Evolutionary conservation across 2,888 invertebrate species (phyloP).

Genomic region (Drosophila robusta): DNA sequence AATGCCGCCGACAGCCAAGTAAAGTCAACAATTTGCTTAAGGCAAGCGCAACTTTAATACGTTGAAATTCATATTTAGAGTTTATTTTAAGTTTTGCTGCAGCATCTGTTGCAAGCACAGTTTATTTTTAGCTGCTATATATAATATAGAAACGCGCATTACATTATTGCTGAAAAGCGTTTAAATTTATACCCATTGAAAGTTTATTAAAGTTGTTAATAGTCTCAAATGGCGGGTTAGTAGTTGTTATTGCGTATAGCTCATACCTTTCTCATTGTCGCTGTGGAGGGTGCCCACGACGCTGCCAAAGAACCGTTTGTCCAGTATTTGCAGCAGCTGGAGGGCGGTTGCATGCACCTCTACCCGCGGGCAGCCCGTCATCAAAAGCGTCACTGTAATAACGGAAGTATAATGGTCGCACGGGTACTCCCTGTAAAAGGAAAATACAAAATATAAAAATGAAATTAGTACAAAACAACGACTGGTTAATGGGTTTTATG

Average conservation of each 20-base stretch:
- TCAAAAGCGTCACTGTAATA: conserved; percentile 98
- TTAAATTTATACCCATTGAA: neutral
- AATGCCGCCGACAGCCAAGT: neutral
- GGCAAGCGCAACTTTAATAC: neutral
- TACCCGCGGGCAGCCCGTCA: conserved; percentile 96
- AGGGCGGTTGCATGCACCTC: conserved; percentile 97
- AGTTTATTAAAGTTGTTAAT: conserved; percentile 19
- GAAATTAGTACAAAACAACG: neutral
- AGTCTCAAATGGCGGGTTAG: neutral
- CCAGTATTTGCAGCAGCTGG: conserved; percentile 95
- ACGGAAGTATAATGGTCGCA: conserved; percentile 99
- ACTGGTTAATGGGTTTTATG: conserved; percentile 8
- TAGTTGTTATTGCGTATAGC: conserved; percentile 7
- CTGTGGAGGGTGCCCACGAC: conserved; percentile 87
- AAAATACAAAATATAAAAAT: conserved; percentile 8
- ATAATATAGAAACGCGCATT: neutral
- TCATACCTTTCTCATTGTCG: conserved; percentile 91
- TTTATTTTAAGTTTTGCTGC: conserved; percentile 1
- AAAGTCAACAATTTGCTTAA: neutral
- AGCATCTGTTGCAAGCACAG: too few relatives aligned
- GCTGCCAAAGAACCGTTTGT: conserved; percentile 97
- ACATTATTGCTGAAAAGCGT: neutral
- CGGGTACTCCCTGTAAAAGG: conserved; percentile 93
- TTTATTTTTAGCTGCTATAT: neutral
- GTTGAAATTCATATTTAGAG: neutral